A percentile compares a stretch with the other conserved stretches of the same genome.
Evolutionary conservation across 2,113 vertebrate genomes (phyloP).

Genomic region (Chrysemys picta): DNA sequence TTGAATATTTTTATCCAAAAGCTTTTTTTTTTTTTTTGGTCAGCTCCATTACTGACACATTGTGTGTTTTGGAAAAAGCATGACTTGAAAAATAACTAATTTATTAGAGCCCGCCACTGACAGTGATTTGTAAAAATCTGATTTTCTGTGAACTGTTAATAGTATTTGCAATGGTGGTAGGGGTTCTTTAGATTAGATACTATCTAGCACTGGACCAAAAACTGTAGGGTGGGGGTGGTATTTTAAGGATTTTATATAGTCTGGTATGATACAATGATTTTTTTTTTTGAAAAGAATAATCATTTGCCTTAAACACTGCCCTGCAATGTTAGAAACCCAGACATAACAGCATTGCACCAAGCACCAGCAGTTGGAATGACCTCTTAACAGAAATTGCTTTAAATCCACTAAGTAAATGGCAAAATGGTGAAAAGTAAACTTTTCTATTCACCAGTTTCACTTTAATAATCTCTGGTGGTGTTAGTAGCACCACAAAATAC

Average conservation of each 20-base stretch:
- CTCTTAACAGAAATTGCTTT: neutral
- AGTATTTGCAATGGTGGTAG: neutral
- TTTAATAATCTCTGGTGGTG: neutral
- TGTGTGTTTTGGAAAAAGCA: neutral
- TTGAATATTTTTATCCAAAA: neutral
- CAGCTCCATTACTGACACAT: neutral
- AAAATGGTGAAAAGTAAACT: neutral
- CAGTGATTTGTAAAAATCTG: neutral
- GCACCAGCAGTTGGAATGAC: neutral
- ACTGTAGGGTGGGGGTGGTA: neutral
- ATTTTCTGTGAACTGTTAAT: neutral
- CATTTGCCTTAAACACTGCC: neutral
- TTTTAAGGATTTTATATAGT: neutral
- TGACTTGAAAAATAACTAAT: constrained; percentile 4
- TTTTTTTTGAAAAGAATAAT: neutral
- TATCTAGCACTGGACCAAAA: neutral
- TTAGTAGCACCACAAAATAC: neutral
- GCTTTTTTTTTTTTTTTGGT: neutral
- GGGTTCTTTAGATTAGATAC: neutral
- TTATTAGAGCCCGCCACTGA: neutral
- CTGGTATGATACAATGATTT: neutral
- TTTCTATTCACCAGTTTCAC: neutral
- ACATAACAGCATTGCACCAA: neutral
- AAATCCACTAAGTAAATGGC: neutral
- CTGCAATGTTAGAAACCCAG: neutral